phyloP scores from a whole-genome alignment of 2,797 vertebrate genomes.

The Ctenopoma kingsleyae region DNA sequence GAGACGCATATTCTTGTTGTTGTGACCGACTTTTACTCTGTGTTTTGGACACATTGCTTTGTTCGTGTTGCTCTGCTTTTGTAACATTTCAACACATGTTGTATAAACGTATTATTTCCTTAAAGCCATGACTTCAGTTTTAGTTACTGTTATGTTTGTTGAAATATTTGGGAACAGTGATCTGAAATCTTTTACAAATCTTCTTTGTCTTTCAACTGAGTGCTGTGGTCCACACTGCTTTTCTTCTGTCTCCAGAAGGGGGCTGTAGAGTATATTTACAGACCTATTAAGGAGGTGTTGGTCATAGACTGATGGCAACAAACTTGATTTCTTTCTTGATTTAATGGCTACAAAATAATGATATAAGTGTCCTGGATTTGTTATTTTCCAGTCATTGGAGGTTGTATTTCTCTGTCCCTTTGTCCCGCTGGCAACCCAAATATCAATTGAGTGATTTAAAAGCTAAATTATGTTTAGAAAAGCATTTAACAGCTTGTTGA shows the following conservation, averaged over 20 bases:
- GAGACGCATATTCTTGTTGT: not conserved
- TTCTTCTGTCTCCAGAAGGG: constrained; percentile 52
- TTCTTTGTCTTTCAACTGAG: not conserved
- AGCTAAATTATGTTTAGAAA: not conserved
- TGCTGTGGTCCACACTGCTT: constrained; percentile 10
- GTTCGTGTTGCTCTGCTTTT: not conserved
- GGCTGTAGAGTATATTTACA: constrained; percentile 41
- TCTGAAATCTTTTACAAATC: not conserved
- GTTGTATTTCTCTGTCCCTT: not conserved
- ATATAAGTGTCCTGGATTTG: not conserved
- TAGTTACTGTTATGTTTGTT: constrained; percentile 1
- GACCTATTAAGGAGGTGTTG: constrained; percentile 39
- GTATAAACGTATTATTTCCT: not conserved
- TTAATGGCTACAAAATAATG: constrained; percentile 7
- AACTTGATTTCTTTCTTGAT: not conserved
- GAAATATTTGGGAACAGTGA: constrained; percentile 5
- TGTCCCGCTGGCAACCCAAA: too few species aligned
- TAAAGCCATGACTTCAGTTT: not conserved
- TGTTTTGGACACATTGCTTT: not conserved
- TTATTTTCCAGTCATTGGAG: constrained; percentile 2
- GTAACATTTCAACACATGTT: constrained; percentile 5
- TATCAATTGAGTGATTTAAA: not conserved
- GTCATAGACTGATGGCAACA: constrained; percentile 24
- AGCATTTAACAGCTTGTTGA: not conserved
- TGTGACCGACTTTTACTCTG: not conserved